Percentiles rank a stretch among this genome's conserved stretches.
Evolutionary conservation across 2,797 vertebrate genomes (phyloP).

Genomic region (Girardinus metallicus): DNA sequence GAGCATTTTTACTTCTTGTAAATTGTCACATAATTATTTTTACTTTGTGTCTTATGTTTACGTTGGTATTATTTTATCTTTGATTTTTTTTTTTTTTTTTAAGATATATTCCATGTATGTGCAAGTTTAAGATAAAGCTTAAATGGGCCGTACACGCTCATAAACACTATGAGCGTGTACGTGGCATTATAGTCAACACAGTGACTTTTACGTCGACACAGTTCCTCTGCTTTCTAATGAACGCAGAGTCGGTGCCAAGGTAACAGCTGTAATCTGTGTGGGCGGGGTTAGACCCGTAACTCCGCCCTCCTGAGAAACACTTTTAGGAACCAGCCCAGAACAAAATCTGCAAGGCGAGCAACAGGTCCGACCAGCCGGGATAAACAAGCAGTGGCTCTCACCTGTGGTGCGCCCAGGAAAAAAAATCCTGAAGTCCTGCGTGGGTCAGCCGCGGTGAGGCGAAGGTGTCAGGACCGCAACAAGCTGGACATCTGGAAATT

Average conservation of each 20-base stretch:
- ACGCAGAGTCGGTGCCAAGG: not conserved
- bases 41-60: too few relatives aligned
- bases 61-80: not conserved
- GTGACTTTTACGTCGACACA: not conserved
- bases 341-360: not conserved
- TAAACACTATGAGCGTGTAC: not conserved
- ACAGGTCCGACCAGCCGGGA: conserved; percentile 5
- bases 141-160: too few relatives aligned
- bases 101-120: not conserved
- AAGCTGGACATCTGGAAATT: conserved; percentile 35
- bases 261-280: not conserved
- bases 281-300: conserved; percentile 18
- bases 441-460: not conserved
- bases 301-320: conserved; percentile 2
- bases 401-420: not conserved
- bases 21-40: too few relatives aligned
- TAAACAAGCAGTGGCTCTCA: not conserved
- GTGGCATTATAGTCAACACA: not conserved
- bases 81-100: not conserved
- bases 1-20: too few relatives aligned
- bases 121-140: not conserved
- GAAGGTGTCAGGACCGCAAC: not conserved
- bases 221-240: not conserved
- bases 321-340: not conserved
- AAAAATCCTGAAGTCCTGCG: not conserved